Evolutionary conservation across 2,797 vertebrate genomes (phyloP).

Genomic region (Odontamblyopus lacepedii): DNA sequence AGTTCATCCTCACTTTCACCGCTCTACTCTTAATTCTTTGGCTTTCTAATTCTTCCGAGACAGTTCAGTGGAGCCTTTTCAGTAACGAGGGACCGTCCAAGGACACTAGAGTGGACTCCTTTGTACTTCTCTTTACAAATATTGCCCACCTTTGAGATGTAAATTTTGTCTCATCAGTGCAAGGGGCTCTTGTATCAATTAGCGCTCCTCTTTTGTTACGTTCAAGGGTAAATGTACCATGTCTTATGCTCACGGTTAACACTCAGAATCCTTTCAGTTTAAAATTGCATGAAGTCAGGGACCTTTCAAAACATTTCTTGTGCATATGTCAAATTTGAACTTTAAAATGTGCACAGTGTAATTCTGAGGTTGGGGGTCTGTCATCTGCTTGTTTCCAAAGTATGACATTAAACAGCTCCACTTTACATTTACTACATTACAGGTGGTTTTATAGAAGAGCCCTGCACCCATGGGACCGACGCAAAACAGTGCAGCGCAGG

Average conservation of each 20-base stretch:
- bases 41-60: neutral
- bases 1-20: no score
- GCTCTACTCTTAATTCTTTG: neutral
- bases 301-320: neutral
- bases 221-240: neutral
- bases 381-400: no score
- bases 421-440: no score
- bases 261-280: neutral
- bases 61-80: constrained; percentile 1
- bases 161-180: neutral
- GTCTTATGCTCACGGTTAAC: neutral
- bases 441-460: no score
- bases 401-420: no score
- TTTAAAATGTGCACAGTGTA: neutral
- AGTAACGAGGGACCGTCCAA: neutral
- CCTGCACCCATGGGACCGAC: no score
- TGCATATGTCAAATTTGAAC: neutral
- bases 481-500: no score
- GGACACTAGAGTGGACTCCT: neutral
- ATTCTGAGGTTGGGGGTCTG: no score
- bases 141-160: constrained; percentile 9
- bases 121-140: constrained; percentile 8
- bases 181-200: constrained; percentile 1
- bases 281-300: neutral
- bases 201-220: neutral